These are phyloP conservation scores for Cephus spinipes DNA, from an alignment of 2,888 invertebrate species.

Conservation along the genomic window DNA sequence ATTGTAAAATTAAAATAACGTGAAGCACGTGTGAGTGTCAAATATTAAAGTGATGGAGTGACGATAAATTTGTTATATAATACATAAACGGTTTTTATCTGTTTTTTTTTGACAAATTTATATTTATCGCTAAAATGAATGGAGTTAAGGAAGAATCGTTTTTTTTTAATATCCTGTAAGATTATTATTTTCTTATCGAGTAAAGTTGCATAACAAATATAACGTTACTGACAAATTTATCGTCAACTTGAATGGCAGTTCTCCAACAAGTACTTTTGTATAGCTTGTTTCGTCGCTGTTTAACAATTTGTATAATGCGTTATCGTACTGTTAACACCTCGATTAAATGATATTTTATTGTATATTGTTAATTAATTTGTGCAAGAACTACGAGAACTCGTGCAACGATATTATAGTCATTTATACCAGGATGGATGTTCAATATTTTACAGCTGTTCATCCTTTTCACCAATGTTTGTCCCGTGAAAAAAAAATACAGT, in stretches of 20 bases:
- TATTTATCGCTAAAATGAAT: not conserved
- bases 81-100: not conserved
- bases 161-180: not conserved
- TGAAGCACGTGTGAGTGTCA: not conserved
- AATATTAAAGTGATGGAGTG: not conserved
- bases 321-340: slow-evolving; percentile 1
- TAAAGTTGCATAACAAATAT: not conserved
- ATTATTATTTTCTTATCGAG: not conserved
- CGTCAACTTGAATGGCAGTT: not conserved
- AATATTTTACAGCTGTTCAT: not conserved
- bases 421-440: not conserved
- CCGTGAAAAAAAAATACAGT: not conserved
- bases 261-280: slow-evolving; percentile 4
- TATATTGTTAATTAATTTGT: slow-evolving; percentile 1
- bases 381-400: not conserved
- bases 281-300: slow-evolving; percentile 3
- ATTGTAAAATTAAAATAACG: not conserved
- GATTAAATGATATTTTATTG: slow-evolving; percentile 4
- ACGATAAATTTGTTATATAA: not conserved
- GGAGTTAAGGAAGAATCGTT: not conserved
- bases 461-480: not conserved
- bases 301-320: slow-evolving; percentile 9
- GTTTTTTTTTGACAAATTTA: not conserved
- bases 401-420: not conserved
- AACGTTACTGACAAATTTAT: not conserved